Evolutionary conservation across 2,888 invertebrate species (phyloP).

Genomic region (Polydrusus pterygomalis): DNA sequence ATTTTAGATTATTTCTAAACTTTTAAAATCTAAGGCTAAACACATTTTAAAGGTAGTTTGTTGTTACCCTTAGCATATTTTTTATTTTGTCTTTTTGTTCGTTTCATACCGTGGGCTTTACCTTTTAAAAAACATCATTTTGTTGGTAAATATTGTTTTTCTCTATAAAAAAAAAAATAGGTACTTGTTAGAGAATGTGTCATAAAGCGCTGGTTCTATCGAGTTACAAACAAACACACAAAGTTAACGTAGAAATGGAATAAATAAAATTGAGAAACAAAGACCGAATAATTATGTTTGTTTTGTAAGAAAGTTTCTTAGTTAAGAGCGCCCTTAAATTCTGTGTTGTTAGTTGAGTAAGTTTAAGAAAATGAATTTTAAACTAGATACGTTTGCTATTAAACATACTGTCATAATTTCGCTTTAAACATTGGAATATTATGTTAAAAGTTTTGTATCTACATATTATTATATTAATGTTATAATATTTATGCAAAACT

Average conservation of each 20-base stretch:
- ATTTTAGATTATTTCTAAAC: too few relatives aligned
- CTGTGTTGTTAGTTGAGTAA: conserved; percentile 28
- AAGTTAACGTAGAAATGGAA: conserved; percentile 8
- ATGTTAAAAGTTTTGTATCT: conserved; percentile 4
- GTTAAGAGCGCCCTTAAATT: conserved; percentile 22
- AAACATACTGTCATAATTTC: conserved; percentile 26
- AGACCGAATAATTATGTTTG: conserved; percentile 28
- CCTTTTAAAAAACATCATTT: too few relatives aligned
- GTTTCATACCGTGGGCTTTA: too few relatives aligned
- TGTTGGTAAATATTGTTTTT: too few relatives aligned
- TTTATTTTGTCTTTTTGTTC: too few relatives aligned
- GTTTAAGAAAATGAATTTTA: conserved; percentile 38
- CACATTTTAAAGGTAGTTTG: too few relatives aligned
- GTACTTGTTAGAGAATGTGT: not conserved
- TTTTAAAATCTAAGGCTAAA: too few relatives aligned
- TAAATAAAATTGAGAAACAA: conserved; percentile 29
- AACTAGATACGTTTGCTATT: conserved; percentile 22
- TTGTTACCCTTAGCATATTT: too few relatives aligned
- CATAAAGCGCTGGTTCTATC: not conserved
- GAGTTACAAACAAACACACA: not conserved
- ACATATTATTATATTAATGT: too few relatives aligned
- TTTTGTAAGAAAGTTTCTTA: conserved; percentile 19
- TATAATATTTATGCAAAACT: not conserved
- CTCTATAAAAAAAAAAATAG: not conserved
- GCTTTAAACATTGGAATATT: conserved; percentile 16